These are phyloP conservation scores for Diadophis punctatus DNA, from an alignment of 2,113 vertebrate genomes.

Conservation along the genomic window DNA sequence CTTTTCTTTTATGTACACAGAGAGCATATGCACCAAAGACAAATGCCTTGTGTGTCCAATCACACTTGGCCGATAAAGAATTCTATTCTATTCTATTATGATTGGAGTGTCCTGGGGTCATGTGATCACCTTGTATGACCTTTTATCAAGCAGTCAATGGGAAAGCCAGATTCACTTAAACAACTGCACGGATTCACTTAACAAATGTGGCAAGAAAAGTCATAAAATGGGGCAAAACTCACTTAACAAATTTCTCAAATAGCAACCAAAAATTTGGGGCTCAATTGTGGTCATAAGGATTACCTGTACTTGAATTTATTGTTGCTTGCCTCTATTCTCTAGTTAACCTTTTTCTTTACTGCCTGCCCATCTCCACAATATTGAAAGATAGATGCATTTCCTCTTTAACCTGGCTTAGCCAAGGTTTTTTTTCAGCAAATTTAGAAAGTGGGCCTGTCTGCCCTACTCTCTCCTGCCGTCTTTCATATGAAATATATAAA, in stretches of 20 bases:
- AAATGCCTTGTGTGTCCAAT: too few relatives aligned
- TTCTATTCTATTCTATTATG: too few relatives aligned
- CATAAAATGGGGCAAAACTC: not conserved
- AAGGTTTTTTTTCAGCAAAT: not conserved
- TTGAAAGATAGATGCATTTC: not conserved
- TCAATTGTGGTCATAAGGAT: not conserved
- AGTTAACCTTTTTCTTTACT: not conserved
- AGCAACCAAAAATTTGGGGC: not conserved
- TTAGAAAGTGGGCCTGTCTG: conserved; percentile 3
- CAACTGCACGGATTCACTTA: not conserved
- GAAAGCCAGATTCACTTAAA: not conserved
- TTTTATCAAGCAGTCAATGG: not conserved
- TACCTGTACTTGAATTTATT: not conserved
- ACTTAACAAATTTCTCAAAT: not conserved
- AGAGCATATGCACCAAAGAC: too few relatives aligned
- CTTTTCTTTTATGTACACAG: too few relatives aligned
- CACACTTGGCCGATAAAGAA: too few relatives aligned
- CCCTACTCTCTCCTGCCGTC: not conserved
- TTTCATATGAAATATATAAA: conserved; percentile 33
- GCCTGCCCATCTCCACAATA: not conserved
- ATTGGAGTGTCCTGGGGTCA: not conserved
- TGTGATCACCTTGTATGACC: not conserved
- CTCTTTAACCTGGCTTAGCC: not conserved
- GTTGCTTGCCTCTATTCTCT: not conserved
- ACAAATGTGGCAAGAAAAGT: not conserved